Evolutionary conservation across 2,113 vertebrate genomes (phyloP).

Genomic region (Pavo muticus): DNA sequence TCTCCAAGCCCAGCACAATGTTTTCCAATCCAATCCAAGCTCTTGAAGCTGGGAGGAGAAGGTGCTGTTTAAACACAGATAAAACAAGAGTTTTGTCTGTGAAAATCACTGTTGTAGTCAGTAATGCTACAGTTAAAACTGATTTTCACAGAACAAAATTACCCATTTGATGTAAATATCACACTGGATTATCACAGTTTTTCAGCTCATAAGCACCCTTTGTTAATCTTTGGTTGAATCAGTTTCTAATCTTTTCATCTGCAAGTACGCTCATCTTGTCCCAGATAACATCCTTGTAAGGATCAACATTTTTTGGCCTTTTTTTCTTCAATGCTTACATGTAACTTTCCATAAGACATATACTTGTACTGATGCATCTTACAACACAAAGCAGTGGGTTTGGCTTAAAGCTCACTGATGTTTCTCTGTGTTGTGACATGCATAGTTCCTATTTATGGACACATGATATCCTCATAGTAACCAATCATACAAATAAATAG

Average conservation of each 20-base stretch:
- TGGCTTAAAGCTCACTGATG: background rate
- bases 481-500: background rate
- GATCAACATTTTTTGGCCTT: background rate
- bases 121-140: background rate
- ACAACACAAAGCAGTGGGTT: background rate
- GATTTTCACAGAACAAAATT: background rate
- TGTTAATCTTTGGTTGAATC: background rate
- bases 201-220: background rate
- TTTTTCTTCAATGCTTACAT: background rate
- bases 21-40: background rate
- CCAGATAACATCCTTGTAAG: background rate
- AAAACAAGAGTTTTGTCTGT: rapidly evolving
- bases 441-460: background rate
- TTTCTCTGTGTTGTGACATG: background rate
- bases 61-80: background rate
- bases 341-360: background rate
- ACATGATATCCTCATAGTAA: background rate
- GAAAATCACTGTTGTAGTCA: background rate
- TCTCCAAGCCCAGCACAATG: background rate
- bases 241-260: background rate
- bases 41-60: background rate
- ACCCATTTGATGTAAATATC: rapidly evolving
- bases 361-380: background rate
- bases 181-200: background rate
- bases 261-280: background rate